A percentile compares a stretch with the other conserved stretches of the same genome.
These are phyloP conservation scores for Branchellion lobata DNA, from an alignment of 2,888 invertebrate species.

Conservation along the genomic window DNA sequence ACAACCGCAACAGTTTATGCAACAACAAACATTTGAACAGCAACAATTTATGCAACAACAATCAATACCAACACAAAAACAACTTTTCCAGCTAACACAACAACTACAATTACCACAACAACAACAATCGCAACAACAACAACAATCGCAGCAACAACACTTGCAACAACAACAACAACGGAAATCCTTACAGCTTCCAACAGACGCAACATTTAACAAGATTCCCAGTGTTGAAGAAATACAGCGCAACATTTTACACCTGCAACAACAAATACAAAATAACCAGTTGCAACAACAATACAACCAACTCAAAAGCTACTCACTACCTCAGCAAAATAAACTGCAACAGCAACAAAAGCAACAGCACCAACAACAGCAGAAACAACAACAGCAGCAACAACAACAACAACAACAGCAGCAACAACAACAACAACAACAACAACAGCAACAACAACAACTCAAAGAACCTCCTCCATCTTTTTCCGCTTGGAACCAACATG, in stretches of 20 bases:
- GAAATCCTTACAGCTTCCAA: neutral
- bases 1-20: neutral
- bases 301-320: neutral
- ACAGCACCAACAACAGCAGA: neutral
- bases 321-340: neutral
- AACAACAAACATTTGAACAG: conserved; percentile 7
- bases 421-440: conserved; percentile 1
- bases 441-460: neutral
- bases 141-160: neutral
- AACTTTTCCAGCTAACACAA: too few species aligned
- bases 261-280: neutral
- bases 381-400: conserved; percentile 5
- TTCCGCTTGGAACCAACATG: neutral
- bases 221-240: conserved; percentile 5
- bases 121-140: too few species aligned
- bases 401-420: conserved; percentile 9
- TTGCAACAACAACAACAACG: neutral
- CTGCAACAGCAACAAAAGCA: neutral
- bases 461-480: conserved; percentile 8
- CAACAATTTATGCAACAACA: too few species aligned
- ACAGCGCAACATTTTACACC: neutral
- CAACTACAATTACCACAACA: too few species aligned
- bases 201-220: neutral
- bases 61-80: too few species aligned
- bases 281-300: conserved; percentile 13